Evolutionary conservation across 2,888 invertebrate genomes (phyloP), one percentile per base, ranked within the genome.

Genomic region (Noctua fimbriata): DNA sequence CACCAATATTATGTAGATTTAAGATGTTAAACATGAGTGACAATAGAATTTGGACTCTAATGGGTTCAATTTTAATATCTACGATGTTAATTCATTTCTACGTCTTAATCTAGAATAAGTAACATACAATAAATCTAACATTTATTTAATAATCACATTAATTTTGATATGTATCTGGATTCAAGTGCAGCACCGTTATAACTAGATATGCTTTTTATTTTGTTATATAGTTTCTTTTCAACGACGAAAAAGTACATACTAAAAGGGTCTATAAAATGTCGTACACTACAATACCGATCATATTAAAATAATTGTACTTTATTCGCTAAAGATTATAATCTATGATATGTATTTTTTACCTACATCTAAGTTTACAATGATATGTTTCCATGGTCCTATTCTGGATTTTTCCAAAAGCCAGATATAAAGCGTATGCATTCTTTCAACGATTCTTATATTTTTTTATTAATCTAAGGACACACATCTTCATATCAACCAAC

Each of bases 391-490:
- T 96, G 95, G 95, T 96, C 96, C 96, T 96, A 95, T 94, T 95
- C 94, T 95, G 97, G 96, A 95, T 95, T 94, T 93, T 93, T 93
- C 94, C 94, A 95, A 95, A 96, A 96, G 96, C 96, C 95, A 96
- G 96, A 96, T 95, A 96, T 96, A 96, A 96, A 97, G 97, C 96
- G 96, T 93, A 95, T 95, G 93, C 96, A 96, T 96, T 96, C 96
- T 96, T 95, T 95, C 92, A 93, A 94, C 93, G 93, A 94, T 94
- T 94, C 93, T 93, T 94, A 93, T 90, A 91, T 90, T 91, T 92
- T 83, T 93, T 92, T 92, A 90, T 88, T 89, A 92, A 87, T 91
- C 93, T 95, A 95, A 92, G 92, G 93, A 94, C 92, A 92, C 84
- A 87, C 88, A 91, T 91, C 87, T 89, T 90, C 90, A 89, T 91